Conservation (phyloP, 2,113 vertebrate genomes). For the Campylomormyrus numenius region DNA sequence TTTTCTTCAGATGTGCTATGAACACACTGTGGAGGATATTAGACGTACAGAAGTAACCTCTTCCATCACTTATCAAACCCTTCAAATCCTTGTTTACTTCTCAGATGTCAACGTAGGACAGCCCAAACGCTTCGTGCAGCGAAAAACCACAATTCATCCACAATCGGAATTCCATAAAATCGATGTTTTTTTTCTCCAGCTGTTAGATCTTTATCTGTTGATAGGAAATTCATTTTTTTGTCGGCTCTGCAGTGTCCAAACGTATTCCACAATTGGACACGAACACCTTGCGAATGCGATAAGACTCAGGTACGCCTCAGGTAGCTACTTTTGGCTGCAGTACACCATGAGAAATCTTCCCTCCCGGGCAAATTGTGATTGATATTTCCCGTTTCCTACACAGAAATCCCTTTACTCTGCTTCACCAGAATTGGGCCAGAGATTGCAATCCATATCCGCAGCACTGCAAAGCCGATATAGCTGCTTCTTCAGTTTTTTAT, state of each 20-base stretch:
- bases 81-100: constrained; percentile 6
- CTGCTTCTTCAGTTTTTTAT: neutral
- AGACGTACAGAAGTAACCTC: neutral
- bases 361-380: neutral
- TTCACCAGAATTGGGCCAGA: neutral
- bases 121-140: neutral
- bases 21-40: neutral
- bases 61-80: neutral
- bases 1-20: neutral
- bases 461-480: neutral
- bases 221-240: neutral
- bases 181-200: neutral
- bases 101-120: neutral
- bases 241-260: neutral
- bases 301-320: neutral
- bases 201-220: neutral
- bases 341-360: neutral
- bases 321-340: neutral
- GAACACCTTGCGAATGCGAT: neutral
- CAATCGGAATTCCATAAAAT: constrained; percentile 4
- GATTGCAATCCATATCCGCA: neutral
- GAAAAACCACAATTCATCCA: neutral
- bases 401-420: neutral
- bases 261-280: neutral
- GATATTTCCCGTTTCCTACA: neutral